A percentile compares a stretch with the other conserved stretches of the same genome.
Conservation (phyloP, 2,888 invertebrate genomes). For the Drosophila stalkeri region DNA sequence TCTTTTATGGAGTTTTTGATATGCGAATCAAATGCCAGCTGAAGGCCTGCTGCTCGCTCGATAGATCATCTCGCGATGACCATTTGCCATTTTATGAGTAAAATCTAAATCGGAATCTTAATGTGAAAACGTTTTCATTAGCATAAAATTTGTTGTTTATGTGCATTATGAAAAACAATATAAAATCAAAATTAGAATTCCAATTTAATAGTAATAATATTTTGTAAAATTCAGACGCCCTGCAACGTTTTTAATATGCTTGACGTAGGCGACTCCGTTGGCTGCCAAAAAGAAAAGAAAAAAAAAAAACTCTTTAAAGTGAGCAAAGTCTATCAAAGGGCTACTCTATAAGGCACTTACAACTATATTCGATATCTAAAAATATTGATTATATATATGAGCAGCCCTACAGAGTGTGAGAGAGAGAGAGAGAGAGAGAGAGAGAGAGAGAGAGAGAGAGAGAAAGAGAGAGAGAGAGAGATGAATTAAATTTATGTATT, state of each 20-base stretch:
- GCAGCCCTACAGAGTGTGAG: too few relatives aligned
- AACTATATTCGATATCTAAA: neutral
- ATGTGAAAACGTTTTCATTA: slow-evolving; percentile 20
- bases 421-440: too few relatives aligned
- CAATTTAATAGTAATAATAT: slow-evolving; percentile 2
- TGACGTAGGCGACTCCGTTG: neutral
- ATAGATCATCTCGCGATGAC: slow-evolving; percentile 40
- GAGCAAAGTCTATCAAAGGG: neutral
- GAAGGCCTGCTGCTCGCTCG: slow-evolving; percentile 20
- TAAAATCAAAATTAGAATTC: neutral
- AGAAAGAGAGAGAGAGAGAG: too few relatives aligned
- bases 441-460: too few relatives aligned
- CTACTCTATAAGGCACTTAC: neutral
- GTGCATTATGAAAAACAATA: neutral
- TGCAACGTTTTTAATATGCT: slow-evolving; percentile 5
- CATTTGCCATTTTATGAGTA: slow-evolving; percentile 34
- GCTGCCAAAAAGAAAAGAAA: neutral
- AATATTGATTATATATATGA: neutral
- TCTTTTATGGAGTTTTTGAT: neutral
- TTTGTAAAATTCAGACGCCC: slow-evolving; percentile 18
- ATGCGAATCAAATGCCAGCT: slow-evolving; percentile 16
- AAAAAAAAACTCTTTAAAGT: neutral
- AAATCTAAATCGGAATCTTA: slow-evolving; percentile 20
- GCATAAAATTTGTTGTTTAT: slow-evolving; percentile 24
- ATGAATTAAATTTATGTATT: too few relatives aligned